phyloP scores from a whole-genome alignment of 23 tunicate genomes.

The Oikopleura vanhoeffeni region DNA sequence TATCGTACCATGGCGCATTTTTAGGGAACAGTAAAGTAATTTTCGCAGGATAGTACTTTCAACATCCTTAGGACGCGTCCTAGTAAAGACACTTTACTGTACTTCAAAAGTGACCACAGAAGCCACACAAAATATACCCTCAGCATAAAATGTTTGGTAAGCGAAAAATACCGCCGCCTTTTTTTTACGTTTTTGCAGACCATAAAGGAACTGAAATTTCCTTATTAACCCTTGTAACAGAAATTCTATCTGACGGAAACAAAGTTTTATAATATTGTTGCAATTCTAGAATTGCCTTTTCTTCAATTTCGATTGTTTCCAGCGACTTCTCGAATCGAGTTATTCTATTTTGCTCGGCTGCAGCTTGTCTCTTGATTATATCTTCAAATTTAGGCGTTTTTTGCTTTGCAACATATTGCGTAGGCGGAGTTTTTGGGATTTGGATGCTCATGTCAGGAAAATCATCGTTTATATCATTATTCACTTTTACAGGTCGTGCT shows the following conservation, averaged over 20 bases:
- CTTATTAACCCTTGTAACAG: background rate
- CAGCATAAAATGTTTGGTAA: no score
- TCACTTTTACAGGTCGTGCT: background rate
- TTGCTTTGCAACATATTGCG: background rate
- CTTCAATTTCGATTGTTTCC: conserved; percentile 6
- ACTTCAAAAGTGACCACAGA: no score
- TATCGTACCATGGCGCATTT: no score
- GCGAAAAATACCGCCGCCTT: no score
- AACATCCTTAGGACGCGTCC: no score
- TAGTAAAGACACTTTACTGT: no score
- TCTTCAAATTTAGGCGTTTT: background rate
- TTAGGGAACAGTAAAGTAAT: no score
- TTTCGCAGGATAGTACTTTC: no score
- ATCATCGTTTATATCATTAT: background rate
- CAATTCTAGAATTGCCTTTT: background rate
- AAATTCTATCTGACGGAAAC: background rate
- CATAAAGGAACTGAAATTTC: background rate
- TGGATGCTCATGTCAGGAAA: background rate
- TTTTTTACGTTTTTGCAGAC: background rate
- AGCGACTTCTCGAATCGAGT: background rate
- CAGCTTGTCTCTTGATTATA: background rate
- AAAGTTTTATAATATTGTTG: background rate
- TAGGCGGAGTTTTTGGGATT: background rate
- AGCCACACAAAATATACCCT: no score
- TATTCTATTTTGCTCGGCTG: conserved; percentile 9